Conservation (phyloP, 2,888 invertebrate species). For the Metallyticus violacea region DNA sequence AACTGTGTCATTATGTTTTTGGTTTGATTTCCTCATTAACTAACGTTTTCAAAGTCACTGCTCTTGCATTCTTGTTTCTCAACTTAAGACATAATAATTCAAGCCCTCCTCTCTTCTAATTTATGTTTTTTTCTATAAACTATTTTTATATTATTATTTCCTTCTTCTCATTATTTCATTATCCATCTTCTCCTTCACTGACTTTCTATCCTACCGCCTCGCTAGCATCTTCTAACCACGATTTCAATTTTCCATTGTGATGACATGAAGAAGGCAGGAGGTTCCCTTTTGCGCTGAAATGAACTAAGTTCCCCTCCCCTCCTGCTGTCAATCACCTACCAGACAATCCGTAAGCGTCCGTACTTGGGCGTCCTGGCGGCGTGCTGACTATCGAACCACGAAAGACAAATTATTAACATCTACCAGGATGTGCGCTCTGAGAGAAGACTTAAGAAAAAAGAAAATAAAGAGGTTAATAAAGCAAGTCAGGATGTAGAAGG, state of each 20-base stretch:
- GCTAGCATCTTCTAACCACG: background rate
- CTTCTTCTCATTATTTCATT: background rate
- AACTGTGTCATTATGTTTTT: no score
- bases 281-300: conserved; percentile 12
- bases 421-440: conserved; percentile 20
- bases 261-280: conserved; percentile 16
- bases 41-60: no score
- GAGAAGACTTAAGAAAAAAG: conserved; percentile 3
- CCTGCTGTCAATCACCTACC: conserved; percentile 22
- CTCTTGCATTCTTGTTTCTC: no score
- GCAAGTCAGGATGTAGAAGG: background rate
- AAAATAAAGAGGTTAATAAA: background rate
- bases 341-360: conserved; percentile 1
- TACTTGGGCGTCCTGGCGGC: background rate
- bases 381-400: conserved; percentile 18
- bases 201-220: background rate
- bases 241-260: conserved; percentile 27
- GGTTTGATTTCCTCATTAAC: no score
- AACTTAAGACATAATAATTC: no score
- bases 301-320: background rate
- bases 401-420: conserved; percentile 30
- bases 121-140: no score
- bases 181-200: background rate
- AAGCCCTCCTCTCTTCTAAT: no score
- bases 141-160: background rate